These are phyloP conservation scores for Coleophora deauratella DNA, from an alignment of 2,888 invertebrate genomes.

Conservation along the genomic window DNA sequence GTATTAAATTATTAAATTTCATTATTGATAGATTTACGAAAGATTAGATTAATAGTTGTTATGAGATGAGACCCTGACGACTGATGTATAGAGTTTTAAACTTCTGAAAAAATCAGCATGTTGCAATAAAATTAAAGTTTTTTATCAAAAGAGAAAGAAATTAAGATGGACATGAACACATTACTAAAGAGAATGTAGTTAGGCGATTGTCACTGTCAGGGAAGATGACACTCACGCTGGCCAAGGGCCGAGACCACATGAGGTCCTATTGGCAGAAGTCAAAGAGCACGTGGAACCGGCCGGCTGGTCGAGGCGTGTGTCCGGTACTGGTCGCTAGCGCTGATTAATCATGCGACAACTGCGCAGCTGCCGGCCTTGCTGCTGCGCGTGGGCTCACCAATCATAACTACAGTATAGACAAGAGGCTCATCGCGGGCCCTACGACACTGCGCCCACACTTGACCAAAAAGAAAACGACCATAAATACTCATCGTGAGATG, in stretches of 20 bases:
- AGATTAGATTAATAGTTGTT: too few relatives aligned
- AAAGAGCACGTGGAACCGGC: constrained; percentile 29
- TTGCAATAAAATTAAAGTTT: too few relatives aligned
- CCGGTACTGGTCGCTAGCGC: constrained; percentile 53
- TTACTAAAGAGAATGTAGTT: too few relatives aligned
- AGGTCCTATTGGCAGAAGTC: neutral
- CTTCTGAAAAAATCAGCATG: too few relatives aligned
- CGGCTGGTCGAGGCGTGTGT: constrained; percentile 48
- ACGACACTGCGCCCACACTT: constrained; percentile 20
- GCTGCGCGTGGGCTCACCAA: constrained; percentile 54
- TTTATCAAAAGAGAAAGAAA: too few relatives aligned
- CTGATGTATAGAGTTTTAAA: too few relatives aligned
- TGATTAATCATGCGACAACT: constrained; percentile 62
- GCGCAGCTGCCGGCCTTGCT: constrained; percentile 63
- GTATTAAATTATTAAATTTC: neutral
- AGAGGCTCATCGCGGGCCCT: constrained; percentile 44
- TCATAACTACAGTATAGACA: constrained; percentile 46
- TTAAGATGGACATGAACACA: too few relatives aligned
- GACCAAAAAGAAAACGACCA: neutral
- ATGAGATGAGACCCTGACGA: too few relatives aligned
- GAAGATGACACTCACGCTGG: neutral
- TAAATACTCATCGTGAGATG: too few relatives aligned
- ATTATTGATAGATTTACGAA: too few relatives aligned
- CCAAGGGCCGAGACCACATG: neutral
- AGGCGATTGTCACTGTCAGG: too few relatives aligned